phyloP scores from a whole-genome alignment of 2,113 vertebrate genomes.

The Loxodonta africana region DNA sequence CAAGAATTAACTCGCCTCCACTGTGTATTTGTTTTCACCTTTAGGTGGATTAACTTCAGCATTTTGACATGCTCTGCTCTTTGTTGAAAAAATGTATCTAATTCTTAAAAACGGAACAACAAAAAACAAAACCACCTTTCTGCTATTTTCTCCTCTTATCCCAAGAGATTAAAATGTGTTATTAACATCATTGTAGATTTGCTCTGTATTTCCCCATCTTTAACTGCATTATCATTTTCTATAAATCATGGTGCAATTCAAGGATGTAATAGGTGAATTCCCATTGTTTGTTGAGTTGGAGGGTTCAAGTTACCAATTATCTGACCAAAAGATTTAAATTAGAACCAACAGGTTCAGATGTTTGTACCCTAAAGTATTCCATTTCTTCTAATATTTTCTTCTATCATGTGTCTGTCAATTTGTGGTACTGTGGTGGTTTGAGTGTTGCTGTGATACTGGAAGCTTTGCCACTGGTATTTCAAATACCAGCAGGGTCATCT shows the following conservation, averaged over 20 bases:
- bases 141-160: neutral
- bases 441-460: too few relatives aligned
- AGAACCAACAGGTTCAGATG: neutral
- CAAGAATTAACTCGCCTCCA: neutral
- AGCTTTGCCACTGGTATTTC: too few relatives aligned
- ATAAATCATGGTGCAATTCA: neutral
- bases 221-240: neutral
- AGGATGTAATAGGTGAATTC: neutral
- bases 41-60: neutral
- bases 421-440: too few relatives aligned
- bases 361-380: neutral
- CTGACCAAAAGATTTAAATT: neutral
- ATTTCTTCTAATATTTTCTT: neutral
- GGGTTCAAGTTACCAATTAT: neutral
- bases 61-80: neutral
- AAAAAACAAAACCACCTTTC: neutral
- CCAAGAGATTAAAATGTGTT: neutral
- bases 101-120: neutral
- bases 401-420: too few relatives aligned
- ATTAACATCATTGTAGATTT: neutral
- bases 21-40: neutral
- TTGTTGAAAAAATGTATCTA: neutral
- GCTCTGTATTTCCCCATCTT: neutral
- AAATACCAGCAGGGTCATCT: too few relatives aligned
- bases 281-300: neutral